Evolutionary conservation across 2,888 invertebrate genomes (phyloP).

Genomic region (Tachina fera): DNA sequence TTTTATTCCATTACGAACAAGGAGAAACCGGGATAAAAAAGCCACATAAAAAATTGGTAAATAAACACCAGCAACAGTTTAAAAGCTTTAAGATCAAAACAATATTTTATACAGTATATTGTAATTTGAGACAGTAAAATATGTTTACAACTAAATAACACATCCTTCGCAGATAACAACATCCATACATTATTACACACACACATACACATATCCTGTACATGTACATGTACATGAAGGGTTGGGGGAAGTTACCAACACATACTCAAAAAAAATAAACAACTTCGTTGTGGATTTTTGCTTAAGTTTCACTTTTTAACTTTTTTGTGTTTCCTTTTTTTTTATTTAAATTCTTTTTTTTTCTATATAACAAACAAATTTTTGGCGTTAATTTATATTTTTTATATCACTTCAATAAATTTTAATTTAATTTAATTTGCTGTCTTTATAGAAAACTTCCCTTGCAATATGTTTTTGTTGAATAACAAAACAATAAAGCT

Average conservation of each 20-base stretch:
- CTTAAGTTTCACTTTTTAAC: background rate
- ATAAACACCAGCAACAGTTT: conserved; percentile 70
- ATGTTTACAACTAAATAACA: conserved; percentile 26
- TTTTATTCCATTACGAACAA: conserved; percentile 20
- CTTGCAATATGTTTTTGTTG: conserved; percentile 4
- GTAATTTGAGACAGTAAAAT: background rate
- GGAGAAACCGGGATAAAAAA: conserved; percentile 52
- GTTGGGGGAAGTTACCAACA: conserved; percentile 12
- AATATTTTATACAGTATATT: background rate
- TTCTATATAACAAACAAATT: conserved; percentile 6
- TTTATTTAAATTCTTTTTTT: background rate
- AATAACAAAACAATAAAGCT: conserved; percentile 47
- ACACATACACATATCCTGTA: conserved; percentile 3
- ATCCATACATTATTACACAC: background rate
- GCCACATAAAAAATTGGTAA: conserved; percentile 44
- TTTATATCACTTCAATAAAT: background rate
- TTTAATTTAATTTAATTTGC: conserved; percentile 7
- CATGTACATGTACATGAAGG: background rate
- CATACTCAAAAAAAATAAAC: background rate
- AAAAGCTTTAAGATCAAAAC: conserved; percentile 52
- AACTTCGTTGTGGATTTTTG: conserved; percentile 34
- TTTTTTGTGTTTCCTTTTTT: background rate
- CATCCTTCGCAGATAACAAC: background rate
- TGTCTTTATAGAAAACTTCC: background rate
- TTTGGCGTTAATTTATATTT: conserved; percentile 9